phyloP scores from a whole-genome alignment of 2,797 vertebrate genomes.

The Amblyraja radiata region DNA sequence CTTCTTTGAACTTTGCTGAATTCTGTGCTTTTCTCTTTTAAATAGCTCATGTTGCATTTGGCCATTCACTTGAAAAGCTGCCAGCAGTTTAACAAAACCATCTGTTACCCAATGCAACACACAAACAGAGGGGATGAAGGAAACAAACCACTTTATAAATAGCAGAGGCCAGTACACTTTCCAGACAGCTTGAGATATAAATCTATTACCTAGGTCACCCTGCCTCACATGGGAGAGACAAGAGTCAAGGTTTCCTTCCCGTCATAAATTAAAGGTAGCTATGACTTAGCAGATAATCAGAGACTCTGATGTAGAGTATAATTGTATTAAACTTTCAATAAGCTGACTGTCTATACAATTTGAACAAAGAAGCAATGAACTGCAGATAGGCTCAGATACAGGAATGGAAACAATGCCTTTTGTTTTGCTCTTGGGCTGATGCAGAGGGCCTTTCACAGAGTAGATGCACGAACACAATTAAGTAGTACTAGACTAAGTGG shows the following conservation, averaged over 20 bases:
- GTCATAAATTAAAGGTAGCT: slow-evolving; percentile 4
- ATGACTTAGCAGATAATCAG: background rate
- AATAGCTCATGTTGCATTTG: background rate
- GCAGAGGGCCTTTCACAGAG: background rate
- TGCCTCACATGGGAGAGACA: slow-evolving; percentile 18
- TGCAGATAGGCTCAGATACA: background rate
- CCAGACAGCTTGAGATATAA: background rate
- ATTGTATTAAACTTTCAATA: slow-evolving; percentile 10
- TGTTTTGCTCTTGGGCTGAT: background rate
- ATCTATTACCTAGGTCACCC: slow-evolving; percentile 12
- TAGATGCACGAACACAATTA: too few relatives aligned
- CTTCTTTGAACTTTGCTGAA: background rate
- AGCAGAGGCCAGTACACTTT: background rate
- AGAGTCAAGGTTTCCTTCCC: slow-evolving; percentile 21
- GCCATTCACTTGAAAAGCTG: background rate
- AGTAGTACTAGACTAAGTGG: too few relatives aligned
- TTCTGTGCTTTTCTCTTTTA: background rate
- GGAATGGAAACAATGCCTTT: background rate
- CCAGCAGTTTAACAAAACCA: background rate
- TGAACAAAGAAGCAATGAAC: background rate
- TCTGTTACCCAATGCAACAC: background rate
- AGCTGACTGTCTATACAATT: background rate
- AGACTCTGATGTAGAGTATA: background rate
- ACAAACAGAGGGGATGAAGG: background rate
- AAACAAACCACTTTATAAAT: slow-evolving; percentile 17